These are phyloP conservation scores for Hylyphantes graminicola DNA, from an alignment of 1,140 invertebrate genomes.

Conservation along the genomic window DNA sequence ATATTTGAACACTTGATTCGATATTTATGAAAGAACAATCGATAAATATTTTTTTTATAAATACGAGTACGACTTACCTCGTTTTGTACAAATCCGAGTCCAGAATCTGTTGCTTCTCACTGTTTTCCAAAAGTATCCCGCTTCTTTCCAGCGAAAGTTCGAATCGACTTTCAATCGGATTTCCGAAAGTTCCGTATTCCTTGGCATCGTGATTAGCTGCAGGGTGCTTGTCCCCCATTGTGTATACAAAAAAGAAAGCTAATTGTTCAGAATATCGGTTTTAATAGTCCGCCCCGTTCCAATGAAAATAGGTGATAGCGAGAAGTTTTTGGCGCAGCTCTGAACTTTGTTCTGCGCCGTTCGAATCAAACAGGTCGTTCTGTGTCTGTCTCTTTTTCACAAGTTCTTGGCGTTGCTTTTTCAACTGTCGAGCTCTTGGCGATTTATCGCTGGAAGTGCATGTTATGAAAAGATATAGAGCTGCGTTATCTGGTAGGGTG, in stretches of 20 bases:
- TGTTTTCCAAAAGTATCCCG: neutral
- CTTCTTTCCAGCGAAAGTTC: neutral
- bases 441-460: slow-evolving; percentile 22
- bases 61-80: slow-evolving; percentile 4
- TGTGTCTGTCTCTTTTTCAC: neutral
- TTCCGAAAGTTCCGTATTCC: slow-evolving; percentile 50
- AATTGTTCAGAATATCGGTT: slow-evolving; percentile 22
- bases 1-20: no score
- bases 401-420: slow-evolving; percentile 17
- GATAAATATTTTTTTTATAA: neutral
- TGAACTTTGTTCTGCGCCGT: slow-evolving; percentile 13
- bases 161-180: neutral
- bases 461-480: neutral
- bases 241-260: slow-evolving; percentile 25
- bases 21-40: no score
- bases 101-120: slow-evolving; percentile 27
- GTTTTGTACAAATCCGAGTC: neutral
- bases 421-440: slow-evolving; percentile 1
- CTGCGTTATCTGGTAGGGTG: neutral
- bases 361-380: neutral
- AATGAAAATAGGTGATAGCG: neutral
- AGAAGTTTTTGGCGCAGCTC: neutral
- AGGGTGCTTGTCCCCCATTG: slow-evolving; percentile 36
- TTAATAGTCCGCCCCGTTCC: neutral
- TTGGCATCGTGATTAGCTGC: slow-evolving; percentile 35